Percentiles rank a stretch among this genome's conserved stretches.
Conservation (phyloP, 2,888 invertebrate species). For the Drosophila atripex region DNA sequence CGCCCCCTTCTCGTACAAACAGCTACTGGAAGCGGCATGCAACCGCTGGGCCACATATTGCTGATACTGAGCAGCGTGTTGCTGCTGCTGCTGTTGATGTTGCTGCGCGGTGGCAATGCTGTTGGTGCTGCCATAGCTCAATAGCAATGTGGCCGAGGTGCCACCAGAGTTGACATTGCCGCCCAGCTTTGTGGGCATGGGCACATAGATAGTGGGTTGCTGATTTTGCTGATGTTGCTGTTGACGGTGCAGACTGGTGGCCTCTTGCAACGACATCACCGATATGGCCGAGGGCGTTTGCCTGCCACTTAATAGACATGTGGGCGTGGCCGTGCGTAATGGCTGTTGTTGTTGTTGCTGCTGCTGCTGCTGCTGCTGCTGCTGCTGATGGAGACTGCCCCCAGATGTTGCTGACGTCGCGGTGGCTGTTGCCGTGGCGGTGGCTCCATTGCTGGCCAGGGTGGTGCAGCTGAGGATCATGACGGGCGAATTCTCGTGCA, state of each 20-base stretch:
- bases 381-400: conserved; percentile 19
- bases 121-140: conserved; percentile 73
- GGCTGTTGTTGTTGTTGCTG: conserved; percentile 56
- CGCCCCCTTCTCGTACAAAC: conserved; percentile 70
- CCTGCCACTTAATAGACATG: conserved; percentile 72
- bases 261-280: conserved; percentile 76
- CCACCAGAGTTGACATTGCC: conserved; percentile 52
- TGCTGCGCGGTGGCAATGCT: conserved; percentile 58
- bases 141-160: conserved; percentile 57
- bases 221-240: conserved; percentile 43
- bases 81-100: conserved; percentile 63
- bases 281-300: conserved; percentile 79
- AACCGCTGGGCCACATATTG: conserved; percentile 70
- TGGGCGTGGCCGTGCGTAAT: conserved; percentile 69
- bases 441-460: conserved; percentile 70
- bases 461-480: conserved; percentile 84
- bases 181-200: conserved; percentile 50
- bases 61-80: conserved; percentile 68
- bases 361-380: conserved; percentile 49
- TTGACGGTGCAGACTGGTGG: conserved; percentile 58
- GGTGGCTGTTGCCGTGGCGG: conserved; percentile 49
- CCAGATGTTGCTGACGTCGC: conserved; percentile 38
- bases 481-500: conserved; percentile 83
- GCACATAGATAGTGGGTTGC: conserved; percentile 66
- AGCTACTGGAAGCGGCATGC: conserved; percentile 69